Evolutionary conservation across 92 coral and sea anemone species (phyloP), one percentile per base, ranked within the genome.

Genomic region (Actinernus sp.): DNA sequence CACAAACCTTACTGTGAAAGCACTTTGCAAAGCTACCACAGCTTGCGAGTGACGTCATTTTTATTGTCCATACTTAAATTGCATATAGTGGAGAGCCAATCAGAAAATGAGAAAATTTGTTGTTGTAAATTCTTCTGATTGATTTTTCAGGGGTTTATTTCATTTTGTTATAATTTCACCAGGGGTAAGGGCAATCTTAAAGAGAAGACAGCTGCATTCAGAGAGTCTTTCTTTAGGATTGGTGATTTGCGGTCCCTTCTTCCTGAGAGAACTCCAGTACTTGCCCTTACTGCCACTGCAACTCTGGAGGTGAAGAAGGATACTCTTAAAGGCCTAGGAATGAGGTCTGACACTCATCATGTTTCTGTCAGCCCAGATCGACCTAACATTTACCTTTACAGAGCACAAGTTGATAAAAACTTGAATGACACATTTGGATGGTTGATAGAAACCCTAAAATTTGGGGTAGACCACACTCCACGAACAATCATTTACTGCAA

Each of bases 191-290:
- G 63, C 8, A 57, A 57, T 57, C 6, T 18, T 22, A 57, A 57
- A 57, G 61, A 26, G n/a, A 55, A 26, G 19, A 30, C 24, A 3
- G 45, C 20, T 14, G 47, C 63, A 11, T 73, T 73, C 44, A 65
- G 81, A 50, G 81, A 49, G 25, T 49, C 61, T 44, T 73, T 61
- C 44, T 26, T 31, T 34, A 49, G 81, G 2, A 61, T 73, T 61
- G 81, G 81, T 12, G 81, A 73, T 44, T 22, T 73, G 27, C 3
- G 81, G 13, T 73, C 81, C 23, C 63, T 73, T n/a, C 18, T 73
- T 29, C 71, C 71, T 18, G 32, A 16, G 47, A 38, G 53, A n/a
- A 45, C 81, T 26, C 81, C 81, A 61, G 44, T 70, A 30, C 68
- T 70, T 22, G 78, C 67, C 26, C 44, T 70, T 2, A 70, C 78